A percentile compares a stretch with the other conserved stretches of the same genome.
Evolutionary conservation across 2,797 vertebrate species (phyloP).

Genomic region (Siniperca obscura): DNA sequence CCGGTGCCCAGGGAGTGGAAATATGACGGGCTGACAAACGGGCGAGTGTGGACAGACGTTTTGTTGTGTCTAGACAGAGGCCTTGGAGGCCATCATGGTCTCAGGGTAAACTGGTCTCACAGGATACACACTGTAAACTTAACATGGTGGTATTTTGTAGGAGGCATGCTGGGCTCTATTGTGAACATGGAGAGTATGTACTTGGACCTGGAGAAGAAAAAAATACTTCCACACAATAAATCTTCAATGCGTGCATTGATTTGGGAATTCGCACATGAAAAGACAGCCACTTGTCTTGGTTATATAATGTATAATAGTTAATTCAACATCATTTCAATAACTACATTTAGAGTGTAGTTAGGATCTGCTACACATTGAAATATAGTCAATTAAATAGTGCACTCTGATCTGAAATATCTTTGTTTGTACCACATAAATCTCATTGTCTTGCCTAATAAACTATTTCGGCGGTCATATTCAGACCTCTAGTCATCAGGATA

Average conservation of each 20-base stretch:
- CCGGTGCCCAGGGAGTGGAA: slow-evolving; percentile 67
- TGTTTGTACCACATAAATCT: neutral
- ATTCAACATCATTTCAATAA: neutral
- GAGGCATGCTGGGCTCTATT: slow-evolving; percentile 47
- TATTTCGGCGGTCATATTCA: slow-evolving; percentile 8
- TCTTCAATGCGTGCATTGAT: neutral
- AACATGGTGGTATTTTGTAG: slow-evolving; percentile 68
- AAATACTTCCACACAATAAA: neutral
- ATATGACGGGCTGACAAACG: slow-evolving; percentile 68
- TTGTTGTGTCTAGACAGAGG: slow-evolving; percentile 85
- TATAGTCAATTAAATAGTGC: neutral
- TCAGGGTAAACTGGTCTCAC: slow-evolving; percentile 64
- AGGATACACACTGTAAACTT: slow-evolving; percentile 64
- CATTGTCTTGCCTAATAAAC: neutral
- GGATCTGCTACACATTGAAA: neutral
- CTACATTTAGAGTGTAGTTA: neutral
- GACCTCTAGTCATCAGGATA: neutral
- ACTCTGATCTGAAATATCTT: neutral
- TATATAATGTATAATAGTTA: neutral
- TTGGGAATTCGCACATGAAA: slow-evolving; percentile 27
- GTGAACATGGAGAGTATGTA: slow-evolving; percentile 38
- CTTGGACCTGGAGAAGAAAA: slow-evolving; percentile 30
- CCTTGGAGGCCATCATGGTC: slow-evolving; percentile 62
- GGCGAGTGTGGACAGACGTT: slow-evolving; percentile 71
- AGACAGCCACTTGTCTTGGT: neutral